Evolutionary conservation across 2,113 vertebrate genomes (phyloP).

Genomic region (Cyprinodon variegatus): DNA sequence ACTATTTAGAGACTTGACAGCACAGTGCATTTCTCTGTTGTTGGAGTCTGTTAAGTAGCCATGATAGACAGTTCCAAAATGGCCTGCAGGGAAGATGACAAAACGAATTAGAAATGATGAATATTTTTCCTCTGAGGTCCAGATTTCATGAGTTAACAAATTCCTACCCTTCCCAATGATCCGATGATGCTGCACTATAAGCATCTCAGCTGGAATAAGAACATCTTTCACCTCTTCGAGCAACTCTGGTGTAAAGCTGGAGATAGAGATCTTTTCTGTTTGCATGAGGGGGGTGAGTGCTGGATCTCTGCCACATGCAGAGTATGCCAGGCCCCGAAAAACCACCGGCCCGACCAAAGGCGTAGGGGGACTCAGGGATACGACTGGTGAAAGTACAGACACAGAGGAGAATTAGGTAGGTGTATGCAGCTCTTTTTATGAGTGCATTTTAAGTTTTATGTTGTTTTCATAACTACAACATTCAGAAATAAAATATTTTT

Average conservation of each 20-base stretch:
- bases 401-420: not conserved
- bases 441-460: not conserved
- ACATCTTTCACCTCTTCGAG: slow-evolving; percentile 96
- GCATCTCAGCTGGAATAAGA: slow-evolving; percentile 87
- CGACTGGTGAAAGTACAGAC: slow-evolving; percentile 45
- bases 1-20: slow-evolving; percentile 94
- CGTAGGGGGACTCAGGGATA: slow-evolving; percentile 49
- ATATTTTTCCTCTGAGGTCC: not conserved
- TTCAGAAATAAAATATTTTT: not conserved
- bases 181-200: slow-evolving; percentile 85
- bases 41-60: slow-evolving; percentile 86
- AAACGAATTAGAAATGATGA: not conserved
- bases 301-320: slow-evolving; percentile 63
- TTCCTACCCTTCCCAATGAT: slow-evolving; percentile 92
- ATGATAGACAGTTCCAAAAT: slow-evolving; percentile 95
- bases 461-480: not conserved
- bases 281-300: slow-evolving; percentile 83
- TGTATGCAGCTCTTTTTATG: not conserved
- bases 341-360: slow-evolving; percentile 18
- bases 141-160: not conserved
- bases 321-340: slow-evolving; percentile 61
- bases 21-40: slow-evolving; percentile 87
- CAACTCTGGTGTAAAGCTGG: slow-evolving; percentile 83
- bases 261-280: slow-evolving; percentile 83
- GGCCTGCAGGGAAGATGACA: slow-evolving; percentile 78